Evolutionary conservation across 2,797 vertebrate genomes (phyloP).

Genomic region (Esox lucius): DNA sequence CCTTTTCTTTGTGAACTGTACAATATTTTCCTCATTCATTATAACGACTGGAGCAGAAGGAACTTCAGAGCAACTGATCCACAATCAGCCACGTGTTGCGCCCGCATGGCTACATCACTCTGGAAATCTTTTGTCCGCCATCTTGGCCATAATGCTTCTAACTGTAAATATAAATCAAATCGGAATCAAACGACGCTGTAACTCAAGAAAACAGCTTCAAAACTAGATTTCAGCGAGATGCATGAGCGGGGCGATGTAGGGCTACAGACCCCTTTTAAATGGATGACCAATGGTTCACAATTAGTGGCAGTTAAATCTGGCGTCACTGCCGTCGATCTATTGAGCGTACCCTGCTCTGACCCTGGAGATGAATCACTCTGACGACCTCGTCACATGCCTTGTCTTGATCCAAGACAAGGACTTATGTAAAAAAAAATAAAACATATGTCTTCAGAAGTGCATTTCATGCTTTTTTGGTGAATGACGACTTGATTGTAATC

Average conservation of each 20-base stretch:
- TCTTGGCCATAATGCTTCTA: neutral
- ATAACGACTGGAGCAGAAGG: neutral
- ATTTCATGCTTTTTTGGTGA: constrained; percentile 3
- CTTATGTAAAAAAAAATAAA: constrained; percentile 22
- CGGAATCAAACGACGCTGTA: neutral
- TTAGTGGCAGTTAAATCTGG: neutral
- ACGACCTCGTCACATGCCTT: neutral
- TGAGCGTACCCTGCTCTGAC: neutral
- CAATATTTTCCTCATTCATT: neutral
- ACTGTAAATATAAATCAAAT: neutral
- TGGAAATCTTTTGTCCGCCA: neutral
- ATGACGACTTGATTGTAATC: constrained; percentile 14
- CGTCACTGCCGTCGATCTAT: constrained; percentile 10
- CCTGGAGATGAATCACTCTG: constrained; percentile 14
- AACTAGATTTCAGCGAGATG: neutral
- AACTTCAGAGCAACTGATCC: neutral
- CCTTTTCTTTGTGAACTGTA: neutral
- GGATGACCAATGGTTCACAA: neutral
- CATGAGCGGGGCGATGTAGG: neutral
- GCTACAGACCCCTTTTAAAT: neutral
- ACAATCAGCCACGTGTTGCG: neutral
- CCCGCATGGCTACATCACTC: neutral
- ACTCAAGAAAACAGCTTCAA: neutral
- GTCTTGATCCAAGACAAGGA: constrained; percentile 15
- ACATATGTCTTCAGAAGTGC: constrained; percentile 6